Percentiles rank a stretch among this genome's conserved stretches.
Evolutionary conservation across 2,113 vertebrate species (phyloP).

Genomic region (Panthera tigris): DNA sequence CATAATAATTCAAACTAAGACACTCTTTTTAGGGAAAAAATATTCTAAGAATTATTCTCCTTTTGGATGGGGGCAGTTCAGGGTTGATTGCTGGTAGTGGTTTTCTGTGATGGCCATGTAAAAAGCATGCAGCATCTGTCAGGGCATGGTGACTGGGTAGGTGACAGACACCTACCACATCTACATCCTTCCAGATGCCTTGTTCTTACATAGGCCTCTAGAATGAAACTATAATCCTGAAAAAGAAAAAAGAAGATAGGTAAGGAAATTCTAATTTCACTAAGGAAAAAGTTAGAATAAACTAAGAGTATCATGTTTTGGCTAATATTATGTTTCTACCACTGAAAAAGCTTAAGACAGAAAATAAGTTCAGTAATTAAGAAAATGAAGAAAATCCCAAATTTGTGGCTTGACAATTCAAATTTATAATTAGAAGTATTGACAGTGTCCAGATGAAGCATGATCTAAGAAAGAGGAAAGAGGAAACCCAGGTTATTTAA

Average conservation of each 20-base stretch:
- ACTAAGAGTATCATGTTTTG: background rate
- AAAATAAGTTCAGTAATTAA: background rate
- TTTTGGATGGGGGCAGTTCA: background rate
- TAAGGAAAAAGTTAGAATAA: background rate
- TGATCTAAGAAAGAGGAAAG: background rate
- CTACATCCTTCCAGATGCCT: background rate
- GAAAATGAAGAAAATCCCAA: slow-evolving; percentile 34
- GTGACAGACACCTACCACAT: background rate
- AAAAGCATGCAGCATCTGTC: background rate
- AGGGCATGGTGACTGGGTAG: background rate
- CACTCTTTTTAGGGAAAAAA: background rate
- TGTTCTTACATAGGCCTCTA: background rate
- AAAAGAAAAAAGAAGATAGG: background rate
- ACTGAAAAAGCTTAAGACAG: background rate
- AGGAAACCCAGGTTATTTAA: background rate
- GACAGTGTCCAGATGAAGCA: background rate
- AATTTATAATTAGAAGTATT: background rate
- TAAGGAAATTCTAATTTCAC: slow-evolving; percentile 14
- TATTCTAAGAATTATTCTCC: background rate
- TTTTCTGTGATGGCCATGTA: background rate
- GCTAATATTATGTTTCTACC: background rate
- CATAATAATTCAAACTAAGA: background rate
- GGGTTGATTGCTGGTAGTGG: background rate
- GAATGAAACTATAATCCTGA: background rate
- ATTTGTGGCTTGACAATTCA: background rate